A percentile compares a stretch with the other conserved stretches of the same genome.
Evolutionary conservation across 2,888 invertebrate genomes (phyloP).

Genomic region (Calephelis perditalis): DNA sequence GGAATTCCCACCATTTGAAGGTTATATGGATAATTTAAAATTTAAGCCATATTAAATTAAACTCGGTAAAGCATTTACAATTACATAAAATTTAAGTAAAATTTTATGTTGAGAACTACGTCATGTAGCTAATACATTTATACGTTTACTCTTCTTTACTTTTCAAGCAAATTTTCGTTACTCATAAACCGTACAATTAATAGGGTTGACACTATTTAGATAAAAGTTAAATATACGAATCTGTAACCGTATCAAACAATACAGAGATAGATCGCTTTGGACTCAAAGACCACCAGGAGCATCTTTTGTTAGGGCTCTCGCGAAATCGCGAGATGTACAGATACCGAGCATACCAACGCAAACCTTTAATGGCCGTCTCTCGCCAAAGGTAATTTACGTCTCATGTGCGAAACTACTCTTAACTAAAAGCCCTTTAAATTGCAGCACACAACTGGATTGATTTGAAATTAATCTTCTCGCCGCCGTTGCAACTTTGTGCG

Average conservation of each 20-base stretch:
- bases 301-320: conserved; percentile 66
- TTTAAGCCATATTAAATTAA: too few species aligned
- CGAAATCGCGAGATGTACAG: conserved; percentile 71
- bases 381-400: conserved; percentile 70
- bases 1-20: too few species aligned
- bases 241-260: conserved; percentile 44
- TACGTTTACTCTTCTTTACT: too few species aligned
- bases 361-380: conserved; percentile 67
- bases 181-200: not conserved
- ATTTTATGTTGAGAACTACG: too few species aligned
- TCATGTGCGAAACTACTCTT: conserved; percentile 73
- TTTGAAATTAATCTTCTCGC: conserved; percentile 60
- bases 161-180: too few species aligned
- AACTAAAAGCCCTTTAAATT: conserved; percentile 74
- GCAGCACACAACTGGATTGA: conserved; percentile 66
- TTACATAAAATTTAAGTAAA: too few species aligned
- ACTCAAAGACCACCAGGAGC: conserved; percentile 66
- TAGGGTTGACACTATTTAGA: not conserved
- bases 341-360: conserved; percentile 68
- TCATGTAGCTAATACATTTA: too few species aligned
- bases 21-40: too few species aligned
- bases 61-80: too few species aligned
- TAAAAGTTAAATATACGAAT: conserved; percentile 22
- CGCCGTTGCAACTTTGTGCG: conserved; percentile 9
- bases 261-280: conserved; percentile 50